phyloP scores from a whole-genome alignment of 2,113 vertebrate genomes.

The Bufo bufo region DNA sequence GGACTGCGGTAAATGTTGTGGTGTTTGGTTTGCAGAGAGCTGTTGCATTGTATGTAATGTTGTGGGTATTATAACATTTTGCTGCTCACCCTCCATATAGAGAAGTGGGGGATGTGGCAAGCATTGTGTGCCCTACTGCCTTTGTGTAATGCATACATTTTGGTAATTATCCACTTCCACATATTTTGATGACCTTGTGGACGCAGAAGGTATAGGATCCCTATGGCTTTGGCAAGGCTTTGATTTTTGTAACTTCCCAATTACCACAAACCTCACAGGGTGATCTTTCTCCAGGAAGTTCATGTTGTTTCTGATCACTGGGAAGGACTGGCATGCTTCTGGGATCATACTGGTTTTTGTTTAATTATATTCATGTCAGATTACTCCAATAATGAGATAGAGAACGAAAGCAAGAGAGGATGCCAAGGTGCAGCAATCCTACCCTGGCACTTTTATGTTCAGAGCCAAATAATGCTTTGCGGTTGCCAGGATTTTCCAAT shows the following conservation, averaged over 20 bases:
- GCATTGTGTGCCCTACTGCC: too few relatives aligned
- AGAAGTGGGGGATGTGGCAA: too few relatives aligned
- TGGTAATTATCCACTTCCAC: background rate
- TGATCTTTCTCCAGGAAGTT: conserved; percentile 29
- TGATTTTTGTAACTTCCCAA: background rate
- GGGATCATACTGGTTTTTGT: conserved; percentile 39
- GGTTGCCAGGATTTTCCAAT: conserved; percentile 26
- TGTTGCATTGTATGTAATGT: too few relatives aligned
- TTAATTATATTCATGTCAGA: conserved; percentile 48
- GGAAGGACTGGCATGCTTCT: background rate
- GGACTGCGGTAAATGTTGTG: too few relatives aligned
- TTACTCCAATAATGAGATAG: conserved; percentile 26
- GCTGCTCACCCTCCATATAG: too few relatives aligned
- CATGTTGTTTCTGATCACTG: background rate
- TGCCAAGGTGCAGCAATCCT: conserved; percentile 31
- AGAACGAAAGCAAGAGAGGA: background rate
- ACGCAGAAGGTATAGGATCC: background rate
- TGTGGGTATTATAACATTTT: too few relatives aligned
- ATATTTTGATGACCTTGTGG: background rate
- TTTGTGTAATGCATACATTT: background rate
- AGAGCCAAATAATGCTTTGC: conserved; percentile 14
- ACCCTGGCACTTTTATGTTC: background rate
- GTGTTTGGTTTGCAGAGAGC: too few relatives aligned
- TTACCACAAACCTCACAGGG: background rate
- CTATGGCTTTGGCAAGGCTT: conserved; percentile 1